Conservation (phyloP, 1,140 invertebrate species). For the Anadara kagoshimensis region DNA sequence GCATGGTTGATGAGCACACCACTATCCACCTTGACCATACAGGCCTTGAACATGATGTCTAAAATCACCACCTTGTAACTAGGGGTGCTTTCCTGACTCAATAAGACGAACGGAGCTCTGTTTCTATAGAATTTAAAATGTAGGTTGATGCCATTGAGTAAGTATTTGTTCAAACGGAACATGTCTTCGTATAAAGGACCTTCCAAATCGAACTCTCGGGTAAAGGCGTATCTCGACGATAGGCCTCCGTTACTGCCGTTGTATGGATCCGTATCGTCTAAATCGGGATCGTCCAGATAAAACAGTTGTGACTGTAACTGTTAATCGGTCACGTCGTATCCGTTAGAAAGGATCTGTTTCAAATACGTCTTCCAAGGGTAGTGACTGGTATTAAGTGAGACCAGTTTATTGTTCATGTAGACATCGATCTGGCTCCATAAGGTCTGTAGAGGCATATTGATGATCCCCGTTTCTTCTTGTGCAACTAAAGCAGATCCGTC, state of each 20-base stretch:
- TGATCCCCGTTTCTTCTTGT: slow-evolving; percentile 28
- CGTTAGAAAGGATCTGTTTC: slow-evolving; percentile 23
- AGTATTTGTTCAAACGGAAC: slow-evolving; percentile 8
- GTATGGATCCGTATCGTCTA: neutral
- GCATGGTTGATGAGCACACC: slow-evolving; percentile 24
- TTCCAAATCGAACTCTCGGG: slow-evolving; percentile 13
- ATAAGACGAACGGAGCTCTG: slow-evolving; percentile 14
- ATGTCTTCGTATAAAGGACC: slow-evolving; percentile 14
- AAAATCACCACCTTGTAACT: slow-evolving; percentile 13
- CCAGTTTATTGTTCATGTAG: slow-evolving; percentile 40
- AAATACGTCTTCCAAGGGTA: slow-evolving; percentile 39
- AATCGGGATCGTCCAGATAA: neutral
- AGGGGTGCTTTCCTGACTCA: slow-evolving; percentile 8
- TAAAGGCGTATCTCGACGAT: neutral
- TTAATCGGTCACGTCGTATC: neutral
- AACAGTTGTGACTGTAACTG: slow-evolving; percentile 1
- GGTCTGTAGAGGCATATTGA: slow-evolving; percentile 37
- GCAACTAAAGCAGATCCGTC: slow-evolving; percentile 24
- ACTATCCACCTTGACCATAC: slow-evolving; percentile 27
- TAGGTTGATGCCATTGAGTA: slow-evolving; percentile 8
- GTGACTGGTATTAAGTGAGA: slow-evolving; percentile 35
- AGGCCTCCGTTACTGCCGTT: slow-evolving; percentile 5
- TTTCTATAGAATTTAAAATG: slow-evolving; percentile 6
- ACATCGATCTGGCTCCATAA: slow-evolving; percentile 40
- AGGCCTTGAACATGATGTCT: slow-evolving; percentile 19